These are phyloP conservation scores for Steatocranus sp. DNA, from an alignment of 2,797 vertebrate genomes.

Conservation along the genomic window DNA sequence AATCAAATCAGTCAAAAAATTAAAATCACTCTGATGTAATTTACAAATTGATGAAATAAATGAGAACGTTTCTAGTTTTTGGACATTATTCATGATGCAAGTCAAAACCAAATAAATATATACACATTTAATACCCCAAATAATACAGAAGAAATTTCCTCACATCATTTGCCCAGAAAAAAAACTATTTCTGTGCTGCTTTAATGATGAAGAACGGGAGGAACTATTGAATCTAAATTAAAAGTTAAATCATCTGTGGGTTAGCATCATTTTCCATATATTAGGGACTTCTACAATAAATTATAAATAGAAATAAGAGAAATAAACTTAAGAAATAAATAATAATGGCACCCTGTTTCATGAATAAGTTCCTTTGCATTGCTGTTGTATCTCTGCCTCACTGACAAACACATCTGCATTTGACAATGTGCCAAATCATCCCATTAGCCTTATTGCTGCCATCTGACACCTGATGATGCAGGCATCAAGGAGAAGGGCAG, in stretches of 20 bases:
- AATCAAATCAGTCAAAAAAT: not conserved
- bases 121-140: not conserved
- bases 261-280: not conserved
- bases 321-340: not conserved
- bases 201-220: accelerated
- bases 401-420: constrained; percentile 16
- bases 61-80: not conserved
- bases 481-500: constrained; percentile 27
- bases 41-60: not conserved
- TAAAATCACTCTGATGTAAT: not conserved
- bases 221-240: not conserved
- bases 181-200: accelerated
- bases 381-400: not conserved
- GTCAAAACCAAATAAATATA: not conserved
- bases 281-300: not conserved
- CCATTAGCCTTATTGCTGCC: constrained; percentile 75
- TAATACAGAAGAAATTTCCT: not conserved
- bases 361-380: not conserved
- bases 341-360: not conserved
- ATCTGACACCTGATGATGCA: constrained; percentile 39
- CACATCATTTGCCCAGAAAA: not conserved
- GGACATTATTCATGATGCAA: not conserved
- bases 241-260: not conserved
- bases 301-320: not conserved
- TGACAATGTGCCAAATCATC: constrained; percentile 51